These are phyloP conservation scores for Amblyopsis rosae DNA, from an alignment of 2,113 vertebrate genomes.

Conservation along the genomic window DNA sequence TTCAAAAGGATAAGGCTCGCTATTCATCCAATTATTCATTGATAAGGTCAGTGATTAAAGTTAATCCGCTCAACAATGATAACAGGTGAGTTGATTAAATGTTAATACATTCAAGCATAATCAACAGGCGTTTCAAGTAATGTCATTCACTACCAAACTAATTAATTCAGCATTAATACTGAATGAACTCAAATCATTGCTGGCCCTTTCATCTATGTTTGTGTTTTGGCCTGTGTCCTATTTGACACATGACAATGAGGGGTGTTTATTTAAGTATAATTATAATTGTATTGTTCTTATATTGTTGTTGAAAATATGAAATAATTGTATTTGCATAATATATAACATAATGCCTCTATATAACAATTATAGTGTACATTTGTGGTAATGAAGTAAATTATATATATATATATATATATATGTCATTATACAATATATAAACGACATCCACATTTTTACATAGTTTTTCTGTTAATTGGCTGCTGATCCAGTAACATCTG, in stretches of 20 bases:
- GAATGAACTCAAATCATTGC: slow-evolving; percentile 9
- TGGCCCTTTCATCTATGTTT: not conserved
- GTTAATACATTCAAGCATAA: slow-evolving; percentile 21
- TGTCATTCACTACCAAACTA: slow-evolving; percentile 5
- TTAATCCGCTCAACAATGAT: slow-evolving; percentile 52
- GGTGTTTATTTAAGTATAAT: no score
- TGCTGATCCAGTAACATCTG: slow-evolving; percentile 19
- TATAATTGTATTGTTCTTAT: no score
- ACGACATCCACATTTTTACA: not conserved
- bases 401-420: no score
- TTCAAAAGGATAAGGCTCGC: slow-evolving; percentile 50
- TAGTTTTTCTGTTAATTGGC: not conserved
- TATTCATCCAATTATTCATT: slow-evolving; percentile 49
- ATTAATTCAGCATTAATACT: slow-evolving; percentile 26
- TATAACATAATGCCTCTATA: no score
- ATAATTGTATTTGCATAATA: no score
- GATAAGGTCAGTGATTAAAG: slow-evolving; percentile 62
- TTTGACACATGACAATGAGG: no score
- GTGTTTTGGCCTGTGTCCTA: not conserved
- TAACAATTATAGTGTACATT: no score
- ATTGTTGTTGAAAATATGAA: no score
- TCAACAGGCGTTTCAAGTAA: slow-evolving; percentile 9
- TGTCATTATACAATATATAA: no score
- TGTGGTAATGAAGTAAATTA: no score
- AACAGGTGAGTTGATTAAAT: slow-evolving; percentile 57